Base-by-base conservation (phyloP, 2,113 vertebrate species). In the Pteronura brasiliensis region DNA sequence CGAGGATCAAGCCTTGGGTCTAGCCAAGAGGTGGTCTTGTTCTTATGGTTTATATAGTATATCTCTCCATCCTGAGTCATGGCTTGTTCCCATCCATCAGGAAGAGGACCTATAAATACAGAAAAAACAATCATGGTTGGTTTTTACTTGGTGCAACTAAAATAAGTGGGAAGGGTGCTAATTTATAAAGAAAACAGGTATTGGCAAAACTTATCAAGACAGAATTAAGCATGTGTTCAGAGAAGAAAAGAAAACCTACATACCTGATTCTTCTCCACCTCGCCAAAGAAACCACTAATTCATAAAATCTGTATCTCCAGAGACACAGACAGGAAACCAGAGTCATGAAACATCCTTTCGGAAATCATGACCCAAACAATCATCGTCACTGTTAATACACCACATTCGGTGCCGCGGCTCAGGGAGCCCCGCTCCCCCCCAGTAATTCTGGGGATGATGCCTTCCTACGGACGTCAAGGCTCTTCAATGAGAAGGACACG, bases 1-100 rank as follows among this genome's bases (percentile, higher is more conserved):
- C 99, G 99, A 98, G 99, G 99, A 99, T 99, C 99, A 98, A 99
- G 99, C 97, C 99, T 99, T 98, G 99, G 99, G 99, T 99, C 99
- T 98, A 99, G 99, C 99, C 99, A 99, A 98, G 99, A 99, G 98
- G 99, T 99, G 98, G 99, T 99, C 99, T 99, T 99, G 99, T 99
- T 99, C 99, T 99, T 99, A 99, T 99, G 99, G 99, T 99, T 99
- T 99, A 99, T 99, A 99, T 99, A 99, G 99, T 99, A 99, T 98
- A 99, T 99, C 99, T 99, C 99, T 98, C 99, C 99, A 98, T 99
- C 99, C 98, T 99, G 99, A 98, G 99, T 99, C 98, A 99, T 99
- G 95, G 99, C 99, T 99, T 99, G 99, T 98, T 99, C 99, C 99
- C 99, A 99, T 99, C 99, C 99, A 81, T 99, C 99, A 98, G 99